A percentile compares a stretch with the other conserved stretches of the same genome.
phyloP scores from a whole-genome alignment of 2,888 invertebrate species.

The Oscheius myriophilus region DNA sequence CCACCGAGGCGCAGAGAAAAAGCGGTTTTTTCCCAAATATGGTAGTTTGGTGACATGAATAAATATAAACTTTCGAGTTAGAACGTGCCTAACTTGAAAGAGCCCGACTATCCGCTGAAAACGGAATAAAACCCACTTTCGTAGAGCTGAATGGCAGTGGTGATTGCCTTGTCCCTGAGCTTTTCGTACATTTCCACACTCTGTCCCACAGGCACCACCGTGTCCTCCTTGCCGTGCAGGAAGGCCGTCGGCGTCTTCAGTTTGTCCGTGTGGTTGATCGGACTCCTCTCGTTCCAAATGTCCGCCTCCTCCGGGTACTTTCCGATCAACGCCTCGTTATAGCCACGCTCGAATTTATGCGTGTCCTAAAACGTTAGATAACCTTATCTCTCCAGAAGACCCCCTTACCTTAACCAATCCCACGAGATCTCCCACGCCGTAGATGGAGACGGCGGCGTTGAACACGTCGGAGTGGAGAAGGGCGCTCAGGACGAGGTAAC shows the following conservation, averaged over 20 bases:
- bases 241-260: constrained; percentile 72
- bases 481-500: constrained; percentile 56
- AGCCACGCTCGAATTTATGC: constrained; percentile 73
- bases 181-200: constrained; percentile 72
- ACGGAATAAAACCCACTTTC: constrained; percentile 66
- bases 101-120: not conserved
- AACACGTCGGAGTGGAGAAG: constrained; percentile 67
- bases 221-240: constrained; percentile 72
- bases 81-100: too few species aligned
- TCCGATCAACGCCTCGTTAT: constrained; percentile 71
- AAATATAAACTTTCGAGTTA: too few species aligned
- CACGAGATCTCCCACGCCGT: constrained; percentile 73
- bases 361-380: constrained; percentile 71
- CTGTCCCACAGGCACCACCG: constrained; percentile 71
- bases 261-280: constrained; percentile 71
- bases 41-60: too few species aligned
- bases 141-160: constrained; percentile 71
- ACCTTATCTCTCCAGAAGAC: not conserved
- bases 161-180: constrained; percentile 70
- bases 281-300: constrained; percentile 67
- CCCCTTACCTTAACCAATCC: constrained; percentile 63
- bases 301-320: constrained; percentile 52
- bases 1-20: too few species aligned
- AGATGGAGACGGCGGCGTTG: constrained; percentile 72
- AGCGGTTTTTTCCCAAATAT: too few species aligned